Conservation (phyloP, 1,140 invertebrate genomes). For the Parasteatoda tepidariorum region DNA sequence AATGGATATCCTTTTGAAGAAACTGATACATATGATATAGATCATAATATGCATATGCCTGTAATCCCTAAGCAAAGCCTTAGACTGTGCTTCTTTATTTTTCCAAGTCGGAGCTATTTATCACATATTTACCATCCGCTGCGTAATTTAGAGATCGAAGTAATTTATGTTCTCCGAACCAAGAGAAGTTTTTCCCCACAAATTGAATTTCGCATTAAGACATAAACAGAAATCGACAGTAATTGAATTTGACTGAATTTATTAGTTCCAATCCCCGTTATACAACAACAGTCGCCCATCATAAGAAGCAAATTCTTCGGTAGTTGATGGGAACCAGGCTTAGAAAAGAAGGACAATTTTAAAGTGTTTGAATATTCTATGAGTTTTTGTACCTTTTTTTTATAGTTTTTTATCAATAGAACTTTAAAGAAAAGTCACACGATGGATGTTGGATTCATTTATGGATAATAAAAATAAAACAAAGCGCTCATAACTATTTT, state of each 20-base stretch:
- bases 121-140: conserved; percentile 27
- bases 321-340: neutral
- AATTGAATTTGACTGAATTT: conserved; percentile 59
- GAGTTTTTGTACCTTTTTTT: too few species aligned
- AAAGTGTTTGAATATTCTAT: conserved; percentile 30
- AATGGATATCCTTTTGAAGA: too few species aligned
- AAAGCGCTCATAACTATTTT: too few species aligned
- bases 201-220: conserved; percentile 58
- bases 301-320: conserved; percentile 33
- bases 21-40: too few species aligned
- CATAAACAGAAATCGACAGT: conserved; percentile 60
- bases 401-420: too few species aligned
- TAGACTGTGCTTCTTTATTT: conserved; percentile 38
- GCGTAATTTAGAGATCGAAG: conserved; percentile 18
- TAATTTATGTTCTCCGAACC: conserved; percentile 38
- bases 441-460: too few species aligned
- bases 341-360: conserved; percentile 14
- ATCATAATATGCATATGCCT: too few species aligned
- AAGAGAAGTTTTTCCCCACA: conserved; percentile 24
- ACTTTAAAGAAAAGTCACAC: too few species aligned
- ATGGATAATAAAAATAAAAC: too few species aligned
- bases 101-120: conserved; percentile 29
- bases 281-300: conserved; percentile 17
- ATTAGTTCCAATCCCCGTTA: conserved; percentile 27
- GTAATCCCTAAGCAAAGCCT: too few species aligned